phyloP scores from a whole-genome alignment of 2,113 vertebrate genomes.

The Dasyornis broadbenti region DNA sequence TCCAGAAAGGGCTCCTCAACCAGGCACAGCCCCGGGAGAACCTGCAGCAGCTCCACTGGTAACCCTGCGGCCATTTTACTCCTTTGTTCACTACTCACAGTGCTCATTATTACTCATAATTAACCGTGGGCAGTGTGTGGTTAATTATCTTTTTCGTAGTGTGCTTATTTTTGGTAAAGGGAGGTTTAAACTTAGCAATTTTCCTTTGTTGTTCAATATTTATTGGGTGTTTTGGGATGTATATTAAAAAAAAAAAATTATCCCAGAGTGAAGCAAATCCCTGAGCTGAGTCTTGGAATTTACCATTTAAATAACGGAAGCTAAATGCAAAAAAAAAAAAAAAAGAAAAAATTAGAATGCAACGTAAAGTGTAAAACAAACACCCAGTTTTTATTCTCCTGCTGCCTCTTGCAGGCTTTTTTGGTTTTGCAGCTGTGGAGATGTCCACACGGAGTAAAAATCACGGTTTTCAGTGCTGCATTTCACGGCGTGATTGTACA shows the following conservation, averaged over 20 bases:
- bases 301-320: not conserved
- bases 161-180: not conserved
- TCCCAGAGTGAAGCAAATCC: not conserved
- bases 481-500: fast-evolving
- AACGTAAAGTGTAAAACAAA: not conserved
- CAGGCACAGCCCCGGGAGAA: not conserved
- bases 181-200: not conserved
- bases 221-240: not conserved
- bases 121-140: fast-evolving
- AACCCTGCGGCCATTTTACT: fast-evolving
- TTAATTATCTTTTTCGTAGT: too few species aligned
- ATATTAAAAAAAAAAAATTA: fast-evolving
- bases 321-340: not conserved
- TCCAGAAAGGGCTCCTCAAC: conserved; percentile 15
- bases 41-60: conserved; percentile 29
- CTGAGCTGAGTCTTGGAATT: not conserved
- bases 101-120: not conserved
- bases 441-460: fast-evolving
- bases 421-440: not conserved
- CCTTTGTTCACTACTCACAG: too few species aligned
- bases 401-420: not conserved
- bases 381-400: fast-evolving
- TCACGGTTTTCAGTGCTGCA: fast-evolving
- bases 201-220: not conserved
- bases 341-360: not conserved